Base-by-base conservation (phyloP, 1,140 invertebrate genomes). In the Holotrichia oblita region DNA sequence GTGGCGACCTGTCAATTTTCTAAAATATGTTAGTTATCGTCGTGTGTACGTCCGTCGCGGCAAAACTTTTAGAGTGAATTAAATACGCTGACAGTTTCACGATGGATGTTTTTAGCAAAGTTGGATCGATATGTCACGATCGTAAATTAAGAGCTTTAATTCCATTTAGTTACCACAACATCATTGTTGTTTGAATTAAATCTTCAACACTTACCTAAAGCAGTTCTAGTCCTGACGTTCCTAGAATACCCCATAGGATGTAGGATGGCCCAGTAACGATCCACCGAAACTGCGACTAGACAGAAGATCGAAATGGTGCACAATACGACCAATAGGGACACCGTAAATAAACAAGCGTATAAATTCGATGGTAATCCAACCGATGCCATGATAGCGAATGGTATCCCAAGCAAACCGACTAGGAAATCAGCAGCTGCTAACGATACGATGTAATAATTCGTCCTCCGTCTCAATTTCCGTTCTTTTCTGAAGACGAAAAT, bases 241-340 rank as follows among this genome's bases (percentile, higher is more conserved):
- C 94, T 90, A 0, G 95, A 95, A 86, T 97, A 98, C 78, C 93
- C 93, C 92, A 98, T 94, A 0, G 96, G 96, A 87, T 96, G 91
- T 0, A 97, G 89, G 79, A 97, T 97, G 12, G 96, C 96, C 95
- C 95, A 97, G 86, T 97, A 97, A 55, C 96, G 90, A 89, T 98
- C 96, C 77, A 97, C 91, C 20, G 95, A 96, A 3, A 98, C 96
- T 2, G 95, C 96, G 0, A 98, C 94, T 82, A 98, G 87, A 85
- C 94, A 96, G 84, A 98, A 95, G 80, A 98, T 98, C 81, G 95
- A 97, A 81, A 96, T 95, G 41, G 96, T 97, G 84, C 96, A 98
- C 27, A 97, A 88, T 48, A 97, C 94, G 77, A 97, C 91, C 79
- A 98, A 89, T 41, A 97, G 87, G 0, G 95, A 97, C 6, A 95